Conservation (phyloP, 2,797 vertebrate genomes). For the Halcyon chelicuti region DNA sequence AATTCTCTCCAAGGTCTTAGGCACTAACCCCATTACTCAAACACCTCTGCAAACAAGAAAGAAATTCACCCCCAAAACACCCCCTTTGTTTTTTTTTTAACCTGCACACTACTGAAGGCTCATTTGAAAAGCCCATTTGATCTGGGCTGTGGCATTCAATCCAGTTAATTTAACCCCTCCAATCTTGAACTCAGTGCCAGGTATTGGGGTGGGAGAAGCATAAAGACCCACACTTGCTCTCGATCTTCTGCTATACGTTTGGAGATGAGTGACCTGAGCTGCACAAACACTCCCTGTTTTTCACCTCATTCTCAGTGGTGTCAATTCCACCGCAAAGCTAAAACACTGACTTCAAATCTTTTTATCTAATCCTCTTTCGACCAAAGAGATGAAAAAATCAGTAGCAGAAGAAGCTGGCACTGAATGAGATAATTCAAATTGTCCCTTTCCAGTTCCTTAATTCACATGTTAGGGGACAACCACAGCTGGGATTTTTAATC, state of each 20-base stretch:
- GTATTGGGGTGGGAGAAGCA: not conserved
- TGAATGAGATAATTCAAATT: not conserved
- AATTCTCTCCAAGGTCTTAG: not conserved
- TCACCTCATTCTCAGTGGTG: not conserved
- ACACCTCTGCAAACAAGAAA: not conserved
- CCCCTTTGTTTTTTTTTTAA: too few species aligned
- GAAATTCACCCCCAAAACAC: not conserved
- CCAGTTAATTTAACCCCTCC: not conserved
- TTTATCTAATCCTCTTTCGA: not conserved
- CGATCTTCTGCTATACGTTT: not conserved
- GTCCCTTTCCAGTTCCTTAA: constrained; percentile 35
- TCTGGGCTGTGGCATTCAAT: not conserved
- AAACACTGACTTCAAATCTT: not conserved
- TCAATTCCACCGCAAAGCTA: not conserved
- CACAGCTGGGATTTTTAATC: constrained; percentile 47
- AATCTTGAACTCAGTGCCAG: fast-evolving
- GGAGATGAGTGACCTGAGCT: not conserved
- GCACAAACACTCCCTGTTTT: not conserved
- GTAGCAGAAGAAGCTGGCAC: constrained; percentile 16
- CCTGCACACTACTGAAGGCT: not conserved
- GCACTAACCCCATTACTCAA: not conserved
- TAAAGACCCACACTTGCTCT: not conserved
- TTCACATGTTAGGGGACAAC: constrained; percentile 56
- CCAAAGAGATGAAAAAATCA: not conserved
- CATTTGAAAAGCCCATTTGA: not conserved